Percentiles rank a stretch among this genome's conserved stretches.
Evolutionary conservation across 2,113 vertebrate genomes (phyloP).

Genomic region (Cavia porcellus): DNA sequence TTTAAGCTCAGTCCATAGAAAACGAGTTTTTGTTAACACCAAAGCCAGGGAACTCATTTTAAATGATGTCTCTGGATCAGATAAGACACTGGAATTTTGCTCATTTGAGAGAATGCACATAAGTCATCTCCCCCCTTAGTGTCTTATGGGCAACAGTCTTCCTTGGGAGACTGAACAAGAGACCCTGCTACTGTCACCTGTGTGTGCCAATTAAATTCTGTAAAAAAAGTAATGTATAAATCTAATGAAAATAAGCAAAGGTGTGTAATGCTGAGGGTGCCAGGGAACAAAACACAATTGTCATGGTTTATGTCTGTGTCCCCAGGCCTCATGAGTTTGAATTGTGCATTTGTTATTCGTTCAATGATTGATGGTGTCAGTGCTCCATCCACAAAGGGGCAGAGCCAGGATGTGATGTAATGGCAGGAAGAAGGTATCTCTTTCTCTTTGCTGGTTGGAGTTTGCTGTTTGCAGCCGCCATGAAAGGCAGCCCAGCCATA

Average conservation of each 20-base stretch:
- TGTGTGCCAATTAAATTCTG: background rate
- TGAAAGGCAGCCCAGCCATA: too few relatives aligned
- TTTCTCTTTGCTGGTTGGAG: too few relatives aligned
- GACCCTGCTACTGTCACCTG: background rate
- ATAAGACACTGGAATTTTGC: background rate
- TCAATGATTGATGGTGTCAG: too few relatives aligned
- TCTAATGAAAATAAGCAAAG: background rate
- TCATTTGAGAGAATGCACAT: background rate
- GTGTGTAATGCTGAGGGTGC: background rate
- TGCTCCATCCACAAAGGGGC: too few relatives aligned
- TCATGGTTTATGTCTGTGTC: too few relatives aligned
- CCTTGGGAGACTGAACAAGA: background rate
- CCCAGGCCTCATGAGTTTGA: too few relatives aligned
- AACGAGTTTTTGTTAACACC: background rate
- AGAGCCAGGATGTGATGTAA: too few relatives aligned
- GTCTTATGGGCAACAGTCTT: background rate
- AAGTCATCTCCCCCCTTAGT: background rate
- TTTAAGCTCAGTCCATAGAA: background rate
- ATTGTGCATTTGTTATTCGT: too few relatives aligned
- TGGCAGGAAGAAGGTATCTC: too few relatives aligned
- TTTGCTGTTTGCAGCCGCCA: too few relatives aligned
- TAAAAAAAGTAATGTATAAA: background rate
- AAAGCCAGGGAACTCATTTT: background rate
- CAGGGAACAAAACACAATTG: background rate
- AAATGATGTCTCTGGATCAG: background rate